Evolutionary conservation across 2,888 invertebrate species (phyloP).

Genomic region (Archips crataeganus): DNA sequence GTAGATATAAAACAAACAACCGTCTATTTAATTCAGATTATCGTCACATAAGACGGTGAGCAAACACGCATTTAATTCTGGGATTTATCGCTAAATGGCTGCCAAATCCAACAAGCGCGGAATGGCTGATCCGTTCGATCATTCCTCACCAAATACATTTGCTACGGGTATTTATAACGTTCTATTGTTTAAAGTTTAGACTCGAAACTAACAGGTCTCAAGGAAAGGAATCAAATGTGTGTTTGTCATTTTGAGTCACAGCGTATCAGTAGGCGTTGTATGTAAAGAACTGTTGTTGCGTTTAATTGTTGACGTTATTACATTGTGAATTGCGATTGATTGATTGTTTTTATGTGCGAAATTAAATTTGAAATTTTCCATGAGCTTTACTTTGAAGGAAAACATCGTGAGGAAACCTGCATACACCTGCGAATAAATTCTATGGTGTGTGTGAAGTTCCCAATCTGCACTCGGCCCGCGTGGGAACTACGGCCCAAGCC

Average conservation of each 20-base stretch:
- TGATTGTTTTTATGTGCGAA: too few species aligned
- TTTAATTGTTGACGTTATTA: too few species aligned
- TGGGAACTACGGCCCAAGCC: too few species aligned
- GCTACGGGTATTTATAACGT: neutral
- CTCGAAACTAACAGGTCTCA: neutral
- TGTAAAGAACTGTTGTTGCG: too few species aligned
- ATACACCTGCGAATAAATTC: too few species aligned
- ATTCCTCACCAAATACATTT: constrained; percentile 10
- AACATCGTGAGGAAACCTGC: too few species aligned
- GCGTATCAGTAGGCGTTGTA: neutral
- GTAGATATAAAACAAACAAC: neutral
- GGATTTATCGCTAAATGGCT: constrained; percentile 13
- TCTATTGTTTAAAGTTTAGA: neutral
- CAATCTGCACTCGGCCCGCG: too few species aligned
- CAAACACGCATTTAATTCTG: constrained; percentile 12
- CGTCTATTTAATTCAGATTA: constrained; percentile 1
- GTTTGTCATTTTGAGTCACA: neutral
- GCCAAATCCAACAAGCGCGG: constrained; percentile 35
- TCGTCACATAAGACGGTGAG: neutral
- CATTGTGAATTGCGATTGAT: too few species aligned
- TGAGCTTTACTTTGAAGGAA: too few species aligned
- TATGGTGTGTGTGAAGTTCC: too few species aligned
- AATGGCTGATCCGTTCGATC: constrained; percentile 27
- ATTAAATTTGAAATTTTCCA: too few species aligned
- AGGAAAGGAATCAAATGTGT: neutral